A percentile compares a stretch with the other conserved stretches of the same genome.
These are phyloP conservation scores for Panonychus citri DNA, from an alignment of 1,140 invertebrate genomes.

Conservation along the genomic window DNA sequence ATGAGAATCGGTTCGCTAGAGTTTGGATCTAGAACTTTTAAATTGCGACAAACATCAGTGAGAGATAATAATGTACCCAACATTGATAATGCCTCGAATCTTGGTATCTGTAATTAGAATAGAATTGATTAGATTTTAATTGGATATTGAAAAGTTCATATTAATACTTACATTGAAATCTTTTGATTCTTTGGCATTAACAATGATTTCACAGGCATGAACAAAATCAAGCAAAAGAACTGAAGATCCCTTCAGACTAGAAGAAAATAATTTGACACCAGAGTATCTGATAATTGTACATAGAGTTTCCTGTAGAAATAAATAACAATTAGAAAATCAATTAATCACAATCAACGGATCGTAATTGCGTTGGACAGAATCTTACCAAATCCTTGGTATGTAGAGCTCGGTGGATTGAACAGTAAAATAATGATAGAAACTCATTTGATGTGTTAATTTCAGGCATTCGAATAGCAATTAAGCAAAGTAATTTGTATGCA, in stretches of 20 bases:
- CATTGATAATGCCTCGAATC: conserved; percentile 72
- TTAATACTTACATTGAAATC: neutral
- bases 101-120: conserved; percentile 35
- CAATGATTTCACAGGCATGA: conserved; percentile 59
- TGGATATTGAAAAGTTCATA: neutral
- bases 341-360: neutral
- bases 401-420: conserved; percentile 53
- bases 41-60: conserved; percentile 43
- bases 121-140: neutral
- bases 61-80: conserved; percentile 61
- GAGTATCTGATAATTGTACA: conserved; percentile 41
- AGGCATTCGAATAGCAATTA: conserved; percentile 34
- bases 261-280: conserved; percentile 53
- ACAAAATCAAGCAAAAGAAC: conserved; percentile 69
- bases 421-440: conserved; percentile 67
- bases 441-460: conserved; percentile 34
- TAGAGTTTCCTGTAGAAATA: conserved; percentile 29
- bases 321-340: no score
- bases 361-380: conserved; percentile 2
- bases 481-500: conserved; percentile 53
- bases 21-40: conserved; percentile 56
- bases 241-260: conserved; percentile 64
- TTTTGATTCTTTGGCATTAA: conserved; percentile 47
- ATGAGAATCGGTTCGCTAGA: conserved; percentile 39
- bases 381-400: conserved; percentile 30